Evolutionary conservation across 92 coral and sea anemone genomes (phyloP).

Genomic region (Zoanthus sansibaricus): DNA sequence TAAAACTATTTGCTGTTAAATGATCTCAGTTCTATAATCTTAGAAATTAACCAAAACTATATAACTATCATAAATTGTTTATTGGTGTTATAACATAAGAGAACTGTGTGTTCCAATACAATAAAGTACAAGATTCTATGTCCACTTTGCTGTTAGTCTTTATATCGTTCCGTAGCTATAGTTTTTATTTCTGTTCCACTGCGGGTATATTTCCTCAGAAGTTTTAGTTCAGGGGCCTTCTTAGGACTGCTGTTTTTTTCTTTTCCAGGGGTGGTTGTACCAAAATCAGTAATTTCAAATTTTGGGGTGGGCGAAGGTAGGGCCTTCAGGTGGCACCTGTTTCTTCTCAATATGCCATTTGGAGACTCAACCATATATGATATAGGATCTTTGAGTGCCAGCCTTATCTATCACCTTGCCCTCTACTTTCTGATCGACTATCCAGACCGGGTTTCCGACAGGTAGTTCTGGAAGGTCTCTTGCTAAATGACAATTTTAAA

Average conservation of each 20-base stretch:
- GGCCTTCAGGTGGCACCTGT: slow-evolving; percentile 14
- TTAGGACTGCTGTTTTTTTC: not conserved
- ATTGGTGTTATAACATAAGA: no score
- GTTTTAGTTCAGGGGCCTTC: not conserved
- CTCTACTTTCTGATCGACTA: not conserved
- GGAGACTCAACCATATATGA: slow-evolving; percentile 31
- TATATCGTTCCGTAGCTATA: no score
- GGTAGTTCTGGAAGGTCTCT: not conserved
- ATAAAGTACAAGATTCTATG: no score
- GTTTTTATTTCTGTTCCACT: no score
- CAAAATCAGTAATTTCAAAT: not conserved
- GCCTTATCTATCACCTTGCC: not conserved
- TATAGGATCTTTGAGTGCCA: not conserved
- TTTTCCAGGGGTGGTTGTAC: not conserved
- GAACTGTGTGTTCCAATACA: no score
- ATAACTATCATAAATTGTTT: no score
- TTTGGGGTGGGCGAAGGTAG: slow-evolving; percentile 1
- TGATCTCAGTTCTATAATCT: no score
- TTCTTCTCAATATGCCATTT: slow-evolving; percentile 46
- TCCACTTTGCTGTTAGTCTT: no score
- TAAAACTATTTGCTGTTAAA: no score
- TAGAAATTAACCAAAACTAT: no score
- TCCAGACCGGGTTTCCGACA: slow-evolving; percentile 35
- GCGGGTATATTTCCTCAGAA: not conserved
- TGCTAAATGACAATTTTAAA: no score